Evolutionary conservation across 2,797 vertebrate genomes (phyloP).

Genomic region (Sebastes vulpes): DNA sequence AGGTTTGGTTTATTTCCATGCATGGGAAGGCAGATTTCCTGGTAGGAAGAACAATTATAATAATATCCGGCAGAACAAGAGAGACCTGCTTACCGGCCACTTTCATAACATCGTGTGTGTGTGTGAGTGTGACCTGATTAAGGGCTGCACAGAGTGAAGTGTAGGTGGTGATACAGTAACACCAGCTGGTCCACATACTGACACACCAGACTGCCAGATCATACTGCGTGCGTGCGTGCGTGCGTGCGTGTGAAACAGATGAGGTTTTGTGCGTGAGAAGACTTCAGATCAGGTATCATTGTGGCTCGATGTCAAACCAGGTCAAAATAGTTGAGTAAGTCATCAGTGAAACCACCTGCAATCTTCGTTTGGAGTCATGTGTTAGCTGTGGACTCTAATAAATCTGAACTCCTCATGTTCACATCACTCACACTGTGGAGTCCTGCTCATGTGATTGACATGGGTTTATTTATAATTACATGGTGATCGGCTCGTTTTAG

Average conservation of each 20-base stretch:
- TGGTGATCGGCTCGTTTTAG: neutral
- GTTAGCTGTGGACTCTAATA: neutral
- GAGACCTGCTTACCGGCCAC: neutral
- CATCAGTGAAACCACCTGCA: conserved; percentile 18
- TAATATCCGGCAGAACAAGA: neutral
- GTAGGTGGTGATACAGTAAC: conserved; percentile 69
- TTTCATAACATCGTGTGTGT: neutral
- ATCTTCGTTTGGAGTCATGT: neutral
- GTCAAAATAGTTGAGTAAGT: neutral
- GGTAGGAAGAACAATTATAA: neutral
- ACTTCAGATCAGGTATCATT: conserved; percentile 25
- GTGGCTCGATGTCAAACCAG: conserved; percentile 1
- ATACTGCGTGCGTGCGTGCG: neutral
- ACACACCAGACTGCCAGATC: conserved; percentile 43
- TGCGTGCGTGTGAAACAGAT: neutral
- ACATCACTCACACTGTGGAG: neutral
- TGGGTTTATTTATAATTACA: neutral
- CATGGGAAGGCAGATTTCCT: neutral
- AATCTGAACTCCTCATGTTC: neutral
- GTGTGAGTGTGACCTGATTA: conserved; percentile 41
- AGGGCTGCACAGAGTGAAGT: conserved; percentile 38
- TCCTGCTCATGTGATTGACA: neutral
- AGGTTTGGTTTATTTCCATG: neutral
- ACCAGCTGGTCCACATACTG: conserved; percentile 72
- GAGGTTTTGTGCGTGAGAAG: neutral